phyloP scores from a whole-genome alignment of 2,888 invertebrate species.

The Cephus rjabovi region DNA sequence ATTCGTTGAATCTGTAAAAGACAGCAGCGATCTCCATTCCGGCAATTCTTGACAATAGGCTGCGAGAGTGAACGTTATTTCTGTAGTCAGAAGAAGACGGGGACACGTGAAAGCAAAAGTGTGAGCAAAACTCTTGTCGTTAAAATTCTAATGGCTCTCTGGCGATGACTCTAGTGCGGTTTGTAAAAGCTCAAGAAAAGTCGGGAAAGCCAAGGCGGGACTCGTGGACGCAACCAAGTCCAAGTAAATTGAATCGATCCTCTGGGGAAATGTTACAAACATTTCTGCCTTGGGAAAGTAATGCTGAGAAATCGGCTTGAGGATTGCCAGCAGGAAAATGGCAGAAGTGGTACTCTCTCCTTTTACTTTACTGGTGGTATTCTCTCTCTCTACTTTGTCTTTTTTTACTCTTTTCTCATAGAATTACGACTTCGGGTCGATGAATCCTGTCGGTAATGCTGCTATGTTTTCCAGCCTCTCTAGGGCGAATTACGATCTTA shows the following conservation, averaged over 20 bases:
- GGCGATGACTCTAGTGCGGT: neutral
- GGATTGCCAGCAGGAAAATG: neutral
- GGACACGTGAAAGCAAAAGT: neutral
- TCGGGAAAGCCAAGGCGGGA: neutral
- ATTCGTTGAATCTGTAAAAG: neutral
- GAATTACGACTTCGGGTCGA: neutral
- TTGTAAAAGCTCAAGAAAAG: neutral
- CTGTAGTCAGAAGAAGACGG: neutral
- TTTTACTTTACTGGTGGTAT: neutral
- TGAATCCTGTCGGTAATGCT: neutral
- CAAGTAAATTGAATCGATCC: conserved; percentile 23
- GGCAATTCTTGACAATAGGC: neutral
- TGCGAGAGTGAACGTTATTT: neutral
- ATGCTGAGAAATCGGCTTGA: neutral
- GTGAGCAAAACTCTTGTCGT: neutral
- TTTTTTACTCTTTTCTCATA: neutral
- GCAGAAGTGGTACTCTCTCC: neutral
- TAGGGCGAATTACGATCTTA: neutral
- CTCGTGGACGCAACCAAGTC: conserved; percentile 12
- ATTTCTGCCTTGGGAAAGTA: conserved; percentile 2
- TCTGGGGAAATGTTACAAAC: conserved; percentile 20
- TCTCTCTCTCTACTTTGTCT: neutral
- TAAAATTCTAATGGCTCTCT: neutral
- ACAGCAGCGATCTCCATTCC: neutral
- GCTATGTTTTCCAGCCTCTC: neutral